These are phyloP conservation scores for Xerus rutilus DNA, from an alignment of 2,797 vertebrate species.

Conservation along the genomic window DNA sequence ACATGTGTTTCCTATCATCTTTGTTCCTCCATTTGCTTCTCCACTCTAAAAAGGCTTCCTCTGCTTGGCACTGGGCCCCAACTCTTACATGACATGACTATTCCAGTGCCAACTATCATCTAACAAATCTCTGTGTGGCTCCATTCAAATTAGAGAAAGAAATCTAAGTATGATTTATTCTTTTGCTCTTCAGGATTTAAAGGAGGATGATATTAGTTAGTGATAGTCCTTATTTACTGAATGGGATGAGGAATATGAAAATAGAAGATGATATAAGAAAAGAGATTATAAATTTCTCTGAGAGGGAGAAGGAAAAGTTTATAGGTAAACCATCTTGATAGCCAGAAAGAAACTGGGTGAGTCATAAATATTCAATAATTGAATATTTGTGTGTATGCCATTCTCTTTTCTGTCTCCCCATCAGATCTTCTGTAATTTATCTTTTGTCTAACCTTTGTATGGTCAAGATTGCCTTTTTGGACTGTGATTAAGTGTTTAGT, in stretches of 20 bases:
- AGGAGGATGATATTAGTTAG: not conserved
- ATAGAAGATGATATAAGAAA: not conserved
- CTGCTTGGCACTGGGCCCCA: not conserved
- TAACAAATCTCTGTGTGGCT: not conserved
- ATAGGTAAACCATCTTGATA: not conserved
- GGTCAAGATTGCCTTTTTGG: not conserved
- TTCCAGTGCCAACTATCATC: not conserved
- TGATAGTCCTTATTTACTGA: not conserved
- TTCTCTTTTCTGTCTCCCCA: not conserved
- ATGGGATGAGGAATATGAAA: not conserved
- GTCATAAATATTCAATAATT: not conserved
- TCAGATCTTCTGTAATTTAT: not conserved
- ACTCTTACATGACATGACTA: not conserved
- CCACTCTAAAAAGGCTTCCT: not conserved
- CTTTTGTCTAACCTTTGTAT: not conserved
- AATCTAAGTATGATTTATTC: not conserved
- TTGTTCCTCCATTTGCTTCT: not conserved
- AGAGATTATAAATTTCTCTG: not conserved
- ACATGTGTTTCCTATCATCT: not conserved
- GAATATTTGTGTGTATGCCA: not conserved
- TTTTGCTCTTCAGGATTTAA: not conserved
- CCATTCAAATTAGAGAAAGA: not conserved
- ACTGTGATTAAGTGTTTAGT: not conserved
- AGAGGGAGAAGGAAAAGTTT: constrained; percentile 3
- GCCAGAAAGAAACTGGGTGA: not conserved